A percentile compares a stretch with the other conserved stretches of the same genome.
Evolutionary conservation across 2,113 vertebrate species (phyloP).

Genomic region (Ictidomys tridecemlineatus): DNA sequence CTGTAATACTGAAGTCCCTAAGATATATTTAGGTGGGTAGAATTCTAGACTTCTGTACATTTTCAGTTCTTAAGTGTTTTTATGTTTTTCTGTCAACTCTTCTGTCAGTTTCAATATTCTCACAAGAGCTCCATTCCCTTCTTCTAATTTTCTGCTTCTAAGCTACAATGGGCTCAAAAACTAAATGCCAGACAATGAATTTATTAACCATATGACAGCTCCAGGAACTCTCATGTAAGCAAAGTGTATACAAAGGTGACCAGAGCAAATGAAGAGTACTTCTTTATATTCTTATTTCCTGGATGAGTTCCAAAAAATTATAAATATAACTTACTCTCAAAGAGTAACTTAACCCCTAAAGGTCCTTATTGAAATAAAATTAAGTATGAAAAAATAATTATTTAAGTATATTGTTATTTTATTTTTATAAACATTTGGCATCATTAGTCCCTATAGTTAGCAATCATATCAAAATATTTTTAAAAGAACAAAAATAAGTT

Average conservation of each 20-base stretch:
- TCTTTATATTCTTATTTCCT: constrained; percentile 33
- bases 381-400: background rate
- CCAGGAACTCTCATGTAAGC: background rate
- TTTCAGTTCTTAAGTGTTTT: constrained; percentile 16
- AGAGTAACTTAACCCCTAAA: constrained; percentile 27
- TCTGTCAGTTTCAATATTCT: constrained; percentile 43
- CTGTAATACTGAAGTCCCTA: background rate
- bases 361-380: constrained; percentile 7
- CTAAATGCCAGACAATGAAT: background rate
- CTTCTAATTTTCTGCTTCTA: constrained; percentile 22
- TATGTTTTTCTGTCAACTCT: constrained; percentile 12
- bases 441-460: background rate
- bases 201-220: background rate
- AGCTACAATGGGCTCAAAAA: constrained; percentile 18
- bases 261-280: background rate
- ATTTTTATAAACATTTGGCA: constrained; percentile 41
- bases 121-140: background rate
- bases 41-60: background rate
- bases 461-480: constrained; percentile 57
- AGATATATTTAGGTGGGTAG: background rate
- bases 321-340: background rate
- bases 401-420: background rate
- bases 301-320: constrained; percentile 21
- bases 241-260: background rate
- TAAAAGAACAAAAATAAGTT: constrained; percentile 48